Evolutionary conservation across 2,888 invertebrate species (phyloP).

Genomic region (Leucophenga maculata): DNA sequence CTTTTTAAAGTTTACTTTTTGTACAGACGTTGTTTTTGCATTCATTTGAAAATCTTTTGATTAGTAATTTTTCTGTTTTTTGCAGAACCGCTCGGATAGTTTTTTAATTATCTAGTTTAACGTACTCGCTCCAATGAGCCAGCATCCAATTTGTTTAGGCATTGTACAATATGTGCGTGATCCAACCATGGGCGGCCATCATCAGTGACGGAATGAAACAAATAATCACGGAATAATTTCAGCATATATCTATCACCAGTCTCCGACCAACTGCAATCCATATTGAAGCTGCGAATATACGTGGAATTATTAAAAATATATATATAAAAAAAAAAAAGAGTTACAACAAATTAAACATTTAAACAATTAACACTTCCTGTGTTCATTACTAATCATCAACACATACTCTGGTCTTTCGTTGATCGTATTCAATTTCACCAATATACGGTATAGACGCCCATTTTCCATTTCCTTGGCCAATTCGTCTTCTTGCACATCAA

Average conservation of each 20-base stretch:
- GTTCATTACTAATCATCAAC: too few relatives aligned
- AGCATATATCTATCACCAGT: constrained; percentile 98
- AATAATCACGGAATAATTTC: constrained; percentile 96
- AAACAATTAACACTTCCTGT: too few relatives aligned
- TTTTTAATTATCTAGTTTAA: background rate
- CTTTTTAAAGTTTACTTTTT: background rate
- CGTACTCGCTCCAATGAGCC: constrained; percentile 85
- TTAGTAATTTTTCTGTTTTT: background rate
- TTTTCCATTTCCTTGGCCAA: constrained; percentile 95
- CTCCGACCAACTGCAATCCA: constrained; percentile 97
- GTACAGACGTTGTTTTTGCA: too few relatives aligned
- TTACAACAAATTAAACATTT: background rate
- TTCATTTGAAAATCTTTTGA: background rate
- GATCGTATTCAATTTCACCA: constrained; percentile 93
- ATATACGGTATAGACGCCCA: constrained; percentile 90
- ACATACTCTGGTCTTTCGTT: constrained; percentile 95
- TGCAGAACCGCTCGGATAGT: background rate
- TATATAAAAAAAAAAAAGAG: too few relatives aligned
- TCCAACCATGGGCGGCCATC: constrained; percentile 97
- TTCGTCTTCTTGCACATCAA: constrained; percentile 92
- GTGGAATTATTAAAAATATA: background rate
- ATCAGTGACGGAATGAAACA: constrained; percentile 95
- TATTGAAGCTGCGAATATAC: constrained; percentile 79
- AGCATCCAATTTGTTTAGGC: constrained; percentile 92
- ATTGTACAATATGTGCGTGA: constrained; percentile 94